Percentiles rank a stretch among this genome's conserved stretches.
These are phyloP conservation scores for Platorchestia sp. DNA, from an alignment of 1,140 invertebrate species.

Conservation along the genomic window DNA sequence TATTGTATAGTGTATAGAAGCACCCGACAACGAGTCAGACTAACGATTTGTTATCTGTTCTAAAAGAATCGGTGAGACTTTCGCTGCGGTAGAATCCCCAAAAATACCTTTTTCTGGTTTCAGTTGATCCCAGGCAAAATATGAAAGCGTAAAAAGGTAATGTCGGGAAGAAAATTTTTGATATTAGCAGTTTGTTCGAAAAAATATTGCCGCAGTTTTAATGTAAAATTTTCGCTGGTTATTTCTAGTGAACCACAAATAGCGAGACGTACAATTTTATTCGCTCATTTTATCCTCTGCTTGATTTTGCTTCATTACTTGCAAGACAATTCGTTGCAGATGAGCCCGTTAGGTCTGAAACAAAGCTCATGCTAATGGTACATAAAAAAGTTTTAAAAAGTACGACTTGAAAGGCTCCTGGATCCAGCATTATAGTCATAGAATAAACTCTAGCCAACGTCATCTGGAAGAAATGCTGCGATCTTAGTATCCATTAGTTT, in stretches of 20 bases:
- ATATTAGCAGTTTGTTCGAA: neutral
- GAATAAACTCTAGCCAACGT: slow-evolving; percentile 48
- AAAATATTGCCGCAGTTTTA: neutral
- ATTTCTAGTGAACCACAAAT: neutral
- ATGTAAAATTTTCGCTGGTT: neutral
- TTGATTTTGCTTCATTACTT: neutral
- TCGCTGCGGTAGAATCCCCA: slow-evolving; percentile 16
- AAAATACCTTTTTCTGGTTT: slow-evolving; percentile 3
- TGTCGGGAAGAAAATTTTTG: neutral
- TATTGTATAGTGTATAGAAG: slow-evolving; percentile 46
- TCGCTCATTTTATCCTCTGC: neutral
- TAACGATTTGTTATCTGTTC: slow-evolving; percentile 54
- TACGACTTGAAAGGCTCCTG: slow-evolving; percentile 31
- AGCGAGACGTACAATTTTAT: neutral
- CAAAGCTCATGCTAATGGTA: slow-evolving; percentile 48
- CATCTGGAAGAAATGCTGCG: slow-evolving; percentile 50
- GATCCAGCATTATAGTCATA: slow-evolving; percentile 27
- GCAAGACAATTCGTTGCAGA: neutral
- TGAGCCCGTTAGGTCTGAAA: neutral
- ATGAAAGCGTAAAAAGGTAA: neutral
- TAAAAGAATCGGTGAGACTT: slow-evolving; percentile 51
- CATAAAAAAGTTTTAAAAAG: slow-evolving; percentile 22
- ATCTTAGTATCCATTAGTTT: slow-evolving; percentile 51
- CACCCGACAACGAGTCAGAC: slow-evolving; percentile 38
- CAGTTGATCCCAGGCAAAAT: neutral